Conservation (phyloP, 2,888 invertebrate genomes). For the Lysandra bellargus region DNA sequence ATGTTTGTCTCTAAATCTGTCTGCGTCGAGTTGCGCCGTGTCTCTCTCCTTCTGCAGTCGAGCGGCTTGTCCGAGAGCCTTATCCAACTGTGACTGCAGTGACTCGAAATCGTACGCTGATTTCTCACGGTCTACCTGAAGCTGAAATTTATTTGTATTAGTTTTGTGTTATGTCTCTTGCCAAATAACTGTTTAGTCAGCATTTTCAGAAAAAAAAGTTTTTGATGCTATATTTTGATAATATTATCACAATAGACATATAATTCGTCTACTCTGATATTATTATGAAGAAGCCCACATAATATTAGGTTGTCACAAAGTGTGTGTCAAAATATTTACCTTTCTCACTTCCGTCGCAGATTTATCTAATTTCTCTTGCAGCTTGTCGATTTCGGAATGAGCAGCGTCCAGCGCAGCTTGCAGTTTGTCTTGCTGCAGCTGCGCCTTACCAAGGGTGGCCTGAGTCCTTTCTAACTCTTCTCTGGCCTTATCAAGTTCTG, state of each 20-base stretch:
- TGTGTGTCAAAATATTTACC: conserved; percentile 71
- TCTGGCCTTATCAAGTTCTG: conserved; percentile 91
- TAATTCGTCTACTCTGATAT: too few relatives aligned
- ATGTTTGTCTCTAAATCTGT: conserved; percentile 92
- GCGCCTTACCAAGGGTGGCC: conserved; percentile 93
- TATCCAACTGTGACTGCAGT: conserved; percentile 94
- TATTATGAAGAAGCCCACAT: too few relatives aligned
- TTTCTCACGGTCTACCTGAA: conserved; percentile 95
- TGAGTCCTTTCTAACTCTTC: conserved; percentile 94
- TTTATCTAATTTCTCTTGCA: conserved; percentile 93
- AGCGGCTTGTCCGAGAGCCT: conserved; percentile 91
- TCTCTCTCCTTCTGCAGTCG: conserved; percentile 95
- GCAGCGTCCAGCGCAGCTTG: conserved; percentile 93
- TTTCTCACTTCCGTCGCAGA: conserved; percentile 89
- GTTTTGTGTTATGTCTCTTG: background rate
- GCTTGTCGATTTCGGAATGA: conserved; percentile 93
- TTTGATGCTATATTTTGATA: background rate
- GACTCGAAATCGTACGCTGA: conserved; percentile 94
- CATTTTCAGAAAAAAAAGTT: too few relatives aligned
- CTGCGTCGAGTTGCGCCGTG: conserved; percentile 89
- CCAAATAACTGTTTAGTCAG: too few relatives aligned
- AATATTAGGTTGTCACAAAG: background rate
- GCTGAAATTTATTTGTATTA: conserved; percentile 60
- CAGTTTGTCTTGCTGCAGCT: conserved; percentile 94
- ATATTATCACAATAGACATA: too few relatives aligned